phyloP scores from a whole-genome alignment of 1,140 invertebrate genomes.

The Drosophila bifasciata region DNA sequence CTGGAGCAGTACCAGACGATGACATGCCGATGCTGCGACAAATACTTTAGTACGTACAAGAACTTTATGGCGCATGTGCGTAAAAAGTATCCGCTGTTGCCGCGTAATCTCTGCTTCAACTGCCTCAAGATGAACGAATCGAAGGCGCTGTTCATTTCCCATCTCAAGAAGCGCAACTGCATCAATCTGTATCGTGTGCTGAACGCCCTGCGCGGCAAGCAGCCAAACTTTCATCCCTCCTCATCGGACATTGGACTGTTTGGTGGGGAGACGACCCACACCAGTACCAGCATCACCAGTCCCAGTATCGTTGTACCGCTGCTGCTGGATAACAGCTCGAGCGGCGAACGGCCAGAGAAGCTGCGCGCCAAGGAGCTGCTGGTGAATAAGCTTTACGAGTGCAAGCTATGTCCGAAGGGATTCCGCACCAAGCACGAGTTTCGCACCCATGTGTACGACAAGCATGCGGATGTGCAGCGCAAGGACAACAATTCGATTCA shows the following conservation, averaged over 20 bases:
- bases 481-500: constrained; percentile 75
- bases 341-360: constrained; percentile 62
- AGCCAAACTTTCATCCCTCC: too few relatives aligned
- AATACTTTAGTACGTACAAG: constrained; percentile 79
- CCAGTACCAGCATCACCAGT: background rate
- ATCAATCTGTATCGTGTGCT: constrained; percentile 79
- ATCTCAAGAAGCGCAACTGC: constrained; percentile 82
- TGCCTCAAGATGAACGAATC: constrained; percentile 83
- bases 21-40: constrained; percentile 81
- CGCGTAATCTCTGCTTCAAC: constrained; percentile 82
- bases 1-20: constrained; percentile 83
- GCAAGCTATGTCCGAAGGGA: constrained; percentile 78
- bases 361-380: constrained; percentile 79
- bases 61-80: constrained; percentile 84
- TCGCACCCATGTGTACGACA: constrained; percentile 81
- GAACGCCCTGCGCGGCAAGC: constrained; percentile 60
- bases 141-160: constrained; percentile 82
- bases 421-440: constrained; percentile 83
- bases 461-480: constrained; percentile 79
- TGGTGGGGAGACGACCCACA: too few relatives aligned
- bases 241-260: too few relatives aligned
- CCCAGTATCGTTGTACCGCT: constrained; percentile 8
- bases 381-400: constrained; percentile 82
- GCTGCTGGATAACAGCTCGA: constrained; percentile 2
- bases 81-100: constrained; percentile 79